Percentiles rank a stretch among this genome's conserved stretches.
Conservation (phyloP, 1,140 invertebrate genomes). For the Protaetia brevitarsis region DNA sequence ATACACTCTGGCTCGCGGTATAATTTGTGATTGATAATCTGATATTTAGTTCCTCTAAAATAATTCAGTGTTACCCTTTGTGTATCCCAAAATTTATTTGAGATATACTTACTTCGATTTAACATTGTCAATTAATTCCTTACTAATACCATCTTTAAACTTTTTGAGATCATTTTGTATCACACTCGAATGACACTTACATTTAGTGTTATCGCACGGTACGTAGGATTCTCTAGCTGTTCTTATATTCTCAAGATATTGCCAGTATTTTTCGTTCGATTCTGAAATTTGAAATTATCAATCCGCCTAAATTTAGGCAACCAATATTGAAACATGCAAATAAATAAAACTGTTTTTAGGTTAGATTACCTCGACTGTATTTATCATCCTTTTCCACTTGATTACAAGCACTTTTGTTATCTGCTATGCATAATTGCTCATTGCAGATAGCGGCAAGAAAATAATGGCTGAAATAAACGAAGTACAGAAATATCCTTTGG, state of each 20-base stretch:
- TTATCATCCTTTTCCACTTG: constrained; percentile 25
- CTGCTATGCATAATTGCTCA: not conserved
- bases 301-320: constrained; percentile 9
- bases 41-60: constrained; percentile 75
- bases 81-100: no score
- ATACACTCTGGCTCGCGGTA: constrained; percentile 83
- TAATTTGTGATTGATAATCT: constrained; percentile 76
- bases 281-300: constrained; percentile 42
- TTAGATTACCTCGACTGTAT: constrained; percentile 32
- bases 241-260: constrained; percentile 48
- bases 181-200: constrained; percentile 61
- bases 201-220: constrained; percentile 53
- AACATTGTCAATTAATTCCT: constrained; percentile 60
- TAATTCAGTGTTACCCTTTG: no score
- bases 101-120: constrained; percentile 56
- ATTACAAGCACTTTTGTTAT: constrained; percentile 17
- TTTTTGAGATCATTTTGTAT: constrained; percentile 67
- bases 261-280: constrained; percentile 45
- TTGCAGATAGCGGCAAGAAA: not conserved
- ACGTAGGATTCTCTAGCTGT: constrained; percentile 47
- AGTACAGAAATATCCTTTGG: no score
- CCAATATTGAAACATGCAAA: not conserved
- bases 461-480: not conserved
- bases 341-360: constrained; percentile 5
- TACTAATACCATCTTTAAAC: constrained; percentile 68